These are phyloP conservation scores for Drosophila anceps DNA, from an alignment of 2,888 invertebrate species.

Conservation along the genomic window DNA sequence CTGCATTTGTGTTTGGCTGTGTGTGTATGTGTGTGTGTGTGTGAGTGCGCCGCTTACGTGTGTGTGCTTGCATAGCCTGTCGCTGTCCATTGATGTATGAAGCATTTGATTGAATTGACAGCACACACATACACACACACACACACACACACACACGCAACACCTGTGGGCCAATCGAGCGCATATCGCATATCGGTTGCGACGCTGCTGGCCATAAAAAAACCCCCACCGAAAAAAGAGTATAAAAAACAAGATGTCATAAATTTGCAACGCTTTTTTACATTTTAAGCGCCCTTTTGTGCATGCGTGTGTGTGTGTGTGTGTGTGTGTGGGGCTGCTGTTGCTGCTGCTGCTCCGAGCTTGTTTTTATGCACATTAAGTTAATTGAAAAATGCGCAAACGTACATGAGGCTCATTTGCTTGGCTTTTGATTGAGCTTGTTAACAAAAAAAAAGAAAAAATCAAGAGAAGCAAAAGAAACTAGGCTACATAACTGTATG, in stretches of 20 bases:
- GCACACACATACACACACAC: conserved; percentile 34
- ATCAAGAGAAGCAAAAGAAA: conserved; percentile 6
- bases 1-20: conserved; percentile 30
- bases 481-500: conserved; percentile 18
- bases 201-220: conserved; percentile 70
- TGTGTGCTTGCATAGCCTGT: conserved; percentile 43
- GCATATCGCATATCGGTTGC: conserved; percentile 71
- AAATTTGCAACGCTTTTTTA: conserved; percentile 70
- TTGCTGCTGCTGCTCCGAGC: neutral
- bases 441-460: conserved; percentile 17
- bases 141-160: conserved; percentile 1
- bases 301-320: conserved; percentile 5
- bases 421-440: conserved; percentile 61
- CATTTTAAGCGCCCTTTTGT: conserved; percentile 41
- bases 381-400: conserved; percentile 74
- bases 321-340: conserved; percentile 7
- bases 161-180: conserved; percentile 73
- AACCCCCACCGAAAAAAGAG: conserved; percentile 8
- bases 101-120: conserved; percentile 82
- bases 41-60: conserved; percentile 21
- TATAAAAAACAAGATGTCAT: conserved; percentile 69
- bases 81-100: conserved; percentile 77
- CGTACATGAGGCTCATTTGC: conserved; percentile 61
- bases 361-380: conserved; percentile 74
- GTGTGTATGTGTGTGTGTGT: conserved; percentile 6